Evolutionary conservation across 37 sponge, comb jelly and placozoan genomes (phyloP), one percentile per base, ranked within the genome.

Genomic region (Bolinopsis microptera): DNA sequence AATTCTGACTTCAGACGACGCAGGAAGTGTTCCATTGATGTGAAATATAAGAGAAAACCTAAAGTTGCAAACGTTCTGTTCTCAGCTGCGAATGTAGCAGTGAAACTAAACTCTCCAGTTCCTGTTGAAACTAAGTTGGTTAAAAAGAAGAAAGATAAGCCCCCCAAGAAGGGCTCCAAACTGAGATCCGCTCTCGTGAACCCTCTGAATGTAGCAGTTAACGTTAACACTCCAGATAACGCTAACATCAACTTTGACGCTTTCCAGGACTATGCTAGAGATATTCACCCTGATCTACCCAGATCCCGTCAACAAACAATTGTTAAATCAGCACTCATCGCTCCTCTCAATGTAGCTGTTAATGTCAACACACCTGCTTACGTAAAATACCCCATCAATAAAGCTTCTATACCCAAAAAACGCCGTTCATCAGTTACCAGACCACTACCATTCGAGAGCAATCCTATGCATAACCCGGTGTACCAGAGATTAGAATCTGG

Each of bases 351-450:
- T 27, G 61, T 86, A 2, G 90, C 90, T 0, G 90, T 86, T 1
- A 86, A 86, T 27, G 90, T 86, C 3, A 86, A 86, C 90, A 86
- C 90, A 5, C 90, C 90, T 40, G 90, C 90, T 13, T n/a, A 35
- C 3, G 41, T 41, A 0, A 39, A 41, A 3, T 39, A n/a, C 90
- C 90, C 90, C 30, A 2, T 86, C 1, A 40, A 33, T 48, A 38
- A 86, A 38, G 90, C 32, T 0, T 25, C 0, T 23, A 35, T 82
- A 2, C 38, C 38, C 35, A 39, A 25, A 38, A 86, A 40, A 48
- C 5, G 75, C 5, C 75, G 18, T n/a, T 48, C 61, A 18, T 48
- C 61, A 18, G 31, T 72, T 30, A 72, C 75, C 5, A 8, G 75
- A 21, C 75, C 75, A 8, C 75, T 72, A 8, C 75, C 75, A 8